Base-by-base conservation (phyloP, 2,797 vertebrate species). In the Sebastolobus altivelis region DNA sequence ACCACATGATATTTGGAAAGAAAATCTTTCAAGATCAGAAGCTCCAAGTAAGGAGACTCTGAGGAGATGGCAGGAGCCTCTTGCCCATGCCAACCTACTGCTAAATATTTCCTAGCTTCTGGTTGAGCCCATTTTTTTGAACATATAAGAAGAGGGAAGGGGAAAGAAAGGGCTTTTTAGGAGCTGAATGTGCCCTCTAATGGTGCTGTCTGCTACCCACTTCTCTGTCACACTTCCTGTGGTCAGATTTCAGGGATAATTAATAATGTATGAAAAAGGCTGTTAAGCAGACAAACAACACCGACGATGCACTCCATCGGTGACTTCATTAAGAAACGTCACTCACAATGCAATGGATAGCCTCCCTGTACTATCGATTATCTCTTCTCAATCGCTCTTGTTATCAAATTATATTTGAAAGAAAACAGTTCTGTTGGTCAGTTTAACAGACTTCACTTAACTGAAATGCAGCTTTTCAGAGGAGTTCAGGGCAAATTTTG, bases 251-350 rank as follows among this genome's bases (percentile, higher is more conserved):
- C 87, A 79, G 6, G 46, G 70, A 69, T 69, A 38, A 87, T 89
- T 78, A 90, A 90, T 88, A 83, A 76, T 89, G 81, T 65, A 86
- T 88, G 85, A 72, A 86, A 85, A 83, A 55, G 37, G 72, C 81
- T 89, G 72, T 79, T 84, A 56, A 83, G 65, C 62, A 69, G 75
- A 80, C 71, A 82, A 85, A 87, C 77, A 86, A 67, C 79, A 78
- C 54, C n/a, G 63, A 25, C 1, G 8, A 73, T 72, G 67, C 77
- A 76, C 79, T 79, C 73, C 22, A 67, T 79, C 43, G 49, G 62
- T 52, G 70, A 73, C 81, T 87, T 77, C 76, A 55, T 87, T 82
- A 81, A 38, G 65, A 73, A 27, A 70, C 3, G n/a, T 80, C 85
- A 80, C 5, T 89, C 87, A 79, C 0, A 0, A 10, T 6, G 10